A percentile compares a stretch with the other conserved stretches of the same genome.
Conservation (phyloP, 2,888 invertebrate genomes). For the Tanytarsus gracilentus region DNA sequence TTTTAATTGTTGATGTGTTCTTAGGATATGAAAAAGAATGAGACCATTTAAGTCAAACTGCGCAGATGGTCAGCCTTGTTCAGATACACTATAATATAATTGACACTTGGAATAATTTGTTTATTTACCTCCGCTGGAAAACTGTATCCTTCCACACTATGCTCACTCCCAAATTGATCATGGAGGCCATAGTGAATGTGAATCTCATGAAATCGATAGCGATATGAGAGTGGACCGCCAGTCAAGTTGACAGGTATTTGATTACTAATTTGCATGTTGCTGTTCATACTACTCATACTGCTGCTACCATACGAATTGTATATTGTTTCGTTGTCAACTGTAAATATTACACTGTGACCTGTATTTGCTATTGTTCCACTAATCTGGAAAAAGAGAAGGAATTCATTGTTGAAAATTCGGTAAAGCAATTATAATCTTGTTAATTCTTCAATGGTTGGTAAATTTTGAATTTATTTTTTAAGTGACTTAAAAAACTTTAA, state of each 20-base stretch:
- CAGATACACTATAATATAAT: slow-evolving; percentile 13
- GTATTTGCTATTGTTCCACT: slow-evolving; percentile 85
- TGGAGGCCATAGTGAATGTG: slow-evolving; percentile 88
- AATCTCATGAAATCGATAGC: slow-evolving; percentile 90
- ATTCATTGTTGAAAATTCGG: neutral
- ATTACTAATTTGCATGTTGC: slow-evolving; percentile 39
- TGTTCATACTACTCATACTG: slow-evolving; percentile 48
- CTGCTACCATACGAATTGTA: slow-evolving; percentile 38
- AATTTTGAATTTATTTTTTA: neutral
- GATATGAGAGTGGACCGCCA: slow-evolving; percentile 91
- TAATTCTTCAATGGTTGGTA: neutral
- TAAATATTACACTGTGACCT: slow-evolving; percentile 89
- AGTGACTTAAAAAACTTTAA: neutral
- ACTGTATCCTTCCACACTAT: slow-evolving; percentile 88
- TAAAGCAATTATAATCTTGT: too few relatives aligned
- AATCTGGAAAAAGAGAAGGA: slow-evolving; percentile 52
- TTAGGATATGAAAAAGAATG: slow-evolving; percentile 15
- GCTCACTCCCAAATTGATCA: slow-evolving; percentile 92
- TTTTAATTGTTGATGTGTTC: slow-evolving; percentile 15
- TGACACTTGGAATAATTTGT: too few relatives aligned
- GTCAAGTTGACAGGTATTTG: slow-evolving; percentile 76
- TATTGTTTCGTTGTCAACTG: slow-evolving; percentile 71
- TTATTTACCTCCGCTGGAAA: slow-evolving; percentile 92
- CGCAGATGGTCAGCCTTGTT: neutral
- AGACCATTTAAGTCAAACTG: too few relatives aligned